phyloP scores from a whole-genome alignment of 2,888 invertebrate species.

The Lycaena phlaeas region DNA sequence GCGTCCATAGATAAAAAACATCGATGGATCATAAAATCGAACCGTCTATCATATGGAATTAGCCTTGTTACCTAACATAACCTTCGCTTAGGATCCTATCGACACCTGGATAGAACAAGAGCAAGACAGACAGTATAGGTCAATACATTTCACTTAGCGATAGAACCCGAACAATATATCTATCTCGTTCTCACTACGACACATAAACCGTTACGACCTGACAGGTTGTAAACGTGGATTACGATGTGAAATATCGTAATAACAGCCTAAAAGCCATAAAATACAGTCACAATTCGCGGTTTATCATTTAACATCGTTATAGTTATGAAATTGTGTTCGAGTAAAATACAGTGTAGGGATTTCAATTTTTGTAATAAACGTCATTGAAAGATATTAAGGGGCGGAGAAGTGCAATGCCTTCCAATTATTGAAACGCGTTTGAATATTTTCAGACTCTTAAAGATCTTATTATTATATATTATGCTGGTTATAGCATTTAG shows the following conservation, averaged over 20 bases:
- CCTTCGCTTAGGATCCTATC: background rate
- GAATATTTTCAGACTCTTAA: too few species aligned
- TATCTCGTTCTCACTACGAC: background rate
- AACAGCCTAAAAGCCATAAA: background rate
- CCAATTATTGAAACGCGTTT: too few species aligned
- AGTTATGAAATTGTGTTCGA: background rate
- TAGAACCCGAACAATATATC: too few species aligned
- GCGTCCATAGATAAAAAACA: too few species aligned
- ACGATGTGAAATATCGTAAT: background rate
- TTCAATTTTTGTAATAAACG: slow-evolving; percentile 1
- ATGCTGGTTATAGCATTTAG: too few species aligned
- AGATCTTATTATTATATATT: too few species aligned
- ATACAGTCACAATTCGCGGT: background rate
- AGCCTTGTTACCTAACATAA: background rate
- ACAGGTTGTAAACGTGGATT: background rate
- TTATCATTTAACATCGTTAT: background rate
- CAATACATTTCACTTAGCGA: too few species aligned
- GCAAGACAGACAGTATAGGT: too few species aligned
- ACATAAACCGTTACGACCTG: background rate
- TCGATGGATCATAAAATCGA: background rate
- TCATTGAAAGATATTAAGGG: background rate
- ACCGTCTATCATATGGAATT: background rate
- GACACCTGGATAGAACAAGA: too few species aligned
- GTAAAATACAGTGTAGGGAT: background rate
- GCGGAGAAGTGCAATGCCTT: background rate